Percentiles rank a stretch among this genome's conserved stretches.
Evolutionary conservation across 2,888 invertebrate species (phyloP).

Genomic region (Chorisops tibialis): DNA sequence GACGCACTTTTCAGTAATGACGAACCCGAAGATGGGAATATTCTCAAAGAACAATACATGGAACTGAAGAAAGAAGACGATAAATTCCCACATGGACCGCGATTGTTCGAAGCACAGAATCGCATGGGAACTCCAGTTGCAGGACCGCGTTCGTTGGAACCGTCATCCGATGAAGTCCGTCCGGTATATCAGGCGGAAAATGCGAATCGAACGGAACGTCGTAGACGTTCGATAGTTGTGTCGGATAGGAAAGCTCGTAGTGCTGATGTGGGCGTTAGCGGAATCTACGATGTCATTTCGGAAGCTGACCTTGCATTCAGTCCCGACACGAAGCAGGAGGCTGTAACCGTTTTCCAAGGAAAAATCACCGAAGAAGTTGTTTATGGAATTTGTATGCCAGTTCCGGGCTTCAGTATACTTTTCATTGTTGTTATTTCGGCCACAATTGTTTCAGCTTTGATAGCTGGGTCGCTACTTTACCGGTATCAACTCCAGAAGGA

Average conservation of each 20-base stretch:
- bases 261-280: conserved; percentile 85
- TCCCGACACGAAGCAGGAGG: conserved; percentile 73
- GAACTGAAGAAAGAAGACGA: conserved; percentile 56
- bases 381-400: conserved; percentile 87
- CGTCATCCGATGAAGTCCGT: conserved; percentile 43
- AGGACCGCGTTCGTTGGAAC: conserved; percentile 55
- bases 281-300: conserved; percentile 86
- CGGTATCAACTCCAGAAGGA: conserved; percentile 74
- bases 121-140: conserved; percentile 57
- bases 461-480: conserved; percentile 79
- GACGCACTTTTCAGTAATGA: conserved; percentile 47
- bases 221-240: conserved; percentile 64
- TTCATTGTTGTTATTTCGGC: conserved; percentile 85
- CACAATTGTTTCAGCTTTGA: conserved; percentile 80
- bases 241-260: conserved; percentile 73
- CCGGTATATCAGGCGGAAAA: conserved; percentile 44
- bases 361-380: conserved; percentile 85
- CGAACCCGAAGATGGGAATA: conserved; percentile 38
- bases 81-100: conserved; percentile 71
- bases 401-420: conserved; percentile 82
- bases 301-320: conserved; percentile 89
- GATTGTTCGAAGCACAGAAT: conserved; percentile 58
- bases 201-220: conserved; percentile 45
- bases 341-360: conserved; percentile 84
- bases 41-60: conserved; percentile 46